Conservation (phyloP, 92 coral and sea anemone species). For the Porites divaricata region DNA sequence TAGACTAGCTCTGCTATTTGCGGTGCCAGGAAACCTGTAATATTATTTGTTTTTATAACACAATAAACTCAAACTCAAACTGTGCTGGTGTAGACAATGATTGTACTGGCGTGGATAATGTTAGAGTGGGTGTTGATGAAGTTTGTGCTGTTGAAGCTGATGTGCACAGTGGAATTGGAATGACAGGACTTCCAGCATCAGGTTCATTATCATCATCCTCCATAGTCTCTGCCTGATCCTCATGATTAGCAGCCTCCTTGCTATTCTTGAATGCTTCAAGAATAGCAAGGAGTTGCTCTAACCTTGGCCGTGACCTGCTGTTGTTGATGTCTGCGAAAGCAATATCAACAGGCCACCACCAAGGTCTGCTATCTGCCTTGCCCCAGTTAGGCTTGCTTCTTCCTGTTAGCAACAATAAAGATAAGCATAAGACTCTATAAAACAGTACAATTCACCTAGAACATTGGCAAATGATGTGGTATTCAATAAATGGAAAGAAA, state of each 20-base stretch:
- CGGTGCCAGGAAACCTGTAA: no score
- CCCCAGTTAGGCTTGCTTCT: not conserved
- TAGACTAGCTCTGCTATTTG: no score
- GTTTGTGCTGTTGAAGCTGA: not conserved
- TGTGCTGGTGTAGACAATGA: not conserved
- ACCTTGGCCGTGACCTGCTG: not conserved
- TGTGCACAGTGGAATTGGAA: no score
- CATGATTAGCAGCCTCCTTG: not conserved
- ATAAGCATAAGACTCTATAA: no score
- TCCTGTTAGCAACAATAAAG: conserved; percentile 4
- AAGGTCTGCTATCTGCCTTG: conserved; percentile 4
- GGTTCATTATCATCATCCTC: conserved; percentile 5
- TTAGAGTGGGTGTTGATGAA: not conserved
- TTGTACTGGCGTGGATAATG: not conserved
- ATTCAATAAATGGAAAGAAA: not conserved
- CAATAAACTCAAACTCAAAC: no score
- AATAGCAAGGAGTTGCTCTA: conserved; percentile 6
- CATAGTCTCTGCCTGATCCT: not conserved
- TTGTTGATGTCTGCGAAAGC: conserved; percentile 2
- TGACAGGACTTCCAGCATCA: not conserved
- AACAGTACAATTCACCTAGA: no score
- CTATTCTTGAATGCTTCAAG: not conserved
- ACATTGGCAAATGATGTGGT: not conserved
- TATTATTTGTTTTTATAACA: no score
- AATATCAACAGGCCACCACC: conserved; percentile 20